Evolutionary conservation across 2,113 vertebrate genomes (phyloP), one percentile per base, ranked within the genome.

Genomic region (Chaenocephalus aceratus): DNA sequence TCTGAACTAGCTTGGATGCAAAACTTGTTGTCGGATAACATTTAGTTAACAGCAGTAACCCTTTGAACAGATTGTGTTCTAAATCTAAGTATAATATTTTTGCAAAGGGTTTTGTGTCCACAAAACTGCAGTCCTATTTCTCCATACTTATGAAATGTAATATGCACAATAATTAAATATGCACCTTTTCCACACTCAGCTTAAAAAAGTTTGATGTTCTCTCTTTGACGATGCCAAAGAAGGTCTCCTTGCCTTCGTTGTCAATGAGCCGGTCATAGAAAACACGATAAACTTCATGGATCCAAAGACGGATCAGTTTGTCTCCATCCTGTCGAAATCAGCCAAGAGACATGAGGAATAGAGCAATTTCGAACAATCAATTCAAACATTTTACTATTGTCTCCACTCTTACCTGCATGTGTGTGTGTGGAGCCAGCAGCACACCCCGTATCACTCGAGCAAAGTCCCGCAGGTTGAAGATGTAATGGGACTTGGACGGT

Each of bases 391-490:
- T 54, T 30, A 13, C 12, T 51, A 4, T 10, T 41, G 2, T 72
- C 13, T 58, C 11, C 7, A 45, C 13, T 26, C 70, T 91, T 90
- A 97, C 97, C 95, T 97, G 94, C 75, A 98, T 89, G 92, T 96
- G 96, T n/a, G 96, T 96, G 69, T 94, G 87, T 63, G 97, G 97
- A 76, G 96, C 96, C 15, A 98, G 93, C 58, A 98, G 92, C 15
- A 98, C 96, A 21, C 97, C 97, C 73, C 95, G 94, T 66, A 99
- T 95, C 67, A 99, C 97, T 15, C 97, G 93, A 61, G 96, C 94
- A 88, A 98, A 98, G 88, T 99, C 97, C 16, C 97, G 87, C 11
- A 99, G 93, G 84, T 98, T 98, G 84, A 99, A 99, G 84, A 98
- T 93, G 34, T 99, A 99, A 86, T 99, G 97, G 44, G 97, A 98